A percentile compares a stretch with the other conserved stretches of the same genome.
These are phyloP conservation scores for Drosophila falleni DNA, from an alignment of 2,888 invertebrate genomes.

Conservation along the genomic window DNA sequence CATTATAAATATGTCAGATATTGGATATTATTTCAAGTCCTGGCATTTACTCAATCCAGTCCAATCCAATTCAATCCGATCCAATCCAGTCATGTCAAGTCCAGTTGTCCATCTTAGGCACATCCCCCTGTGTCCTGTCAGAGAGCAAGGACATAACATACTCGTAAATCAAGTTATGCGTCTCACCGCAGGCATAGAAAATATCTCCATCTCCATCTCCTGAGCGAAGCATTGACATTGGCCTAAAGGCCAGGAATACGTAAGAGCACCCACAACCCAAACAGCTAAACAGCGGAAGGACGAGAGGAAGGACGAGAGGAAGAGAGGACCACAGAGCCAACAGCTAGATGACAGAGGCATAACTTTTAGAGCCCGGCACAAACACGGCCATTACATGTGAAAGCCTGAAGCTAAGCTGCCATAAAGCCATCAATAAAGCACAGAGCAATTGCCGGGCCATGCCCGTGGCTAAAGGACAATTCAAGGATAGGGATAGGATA, in stretches of 20 bases:
- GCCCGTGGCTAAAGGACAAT: constrained; percentile 16
- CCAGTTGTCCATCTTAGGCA: constrained; percentile 22
- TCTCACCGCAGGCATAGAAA: constrained; percentile 39
- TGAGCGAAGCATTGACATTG: constrained; percentile 53
- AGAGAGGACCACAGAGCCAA: neutral
- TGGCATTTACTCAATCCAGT: constrained; percentile 31
- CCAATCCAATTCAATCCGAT: neutral
- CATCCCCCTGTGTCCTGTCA: neutral
- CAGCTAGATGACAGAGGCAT: constrained; percentile 53
- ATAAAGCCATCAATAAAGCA: constrained; percentile 75
- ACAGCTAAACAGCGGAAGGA: neutral
- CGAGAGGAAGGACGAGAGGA: neutral
- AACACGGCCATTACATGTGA: constrained; percentile 77
- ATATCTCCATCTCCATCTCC: constrained; percentile 13
- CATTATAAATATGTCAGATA: constrained; percentile 43
- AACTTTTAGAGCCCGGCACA: constrained; percentile 68
- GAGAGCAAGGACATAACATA: constrained; percentile 14
- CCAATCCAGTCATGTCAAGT: constrained; percentile 5
- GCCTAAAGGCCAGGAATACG: constrained; percentile 24
- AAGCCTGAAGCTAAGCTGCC: constrained; percentile 59
- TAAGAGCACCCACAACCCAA: constrained; percentile 6
- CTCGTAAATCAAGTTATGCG: constrained; percentile 53
- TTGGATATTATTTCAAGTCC: constrained; percentile 26
- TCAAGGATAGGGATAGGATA: neutral
- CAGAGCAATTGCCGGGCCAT: constrained; percentile 38